Evolutionary conservation across 37 sponge, comb jelly and placozoan genomes (phyloP), one percentile per base, ranked within the genome.

Genomic region (Petrosia ficiformis): DNA sequence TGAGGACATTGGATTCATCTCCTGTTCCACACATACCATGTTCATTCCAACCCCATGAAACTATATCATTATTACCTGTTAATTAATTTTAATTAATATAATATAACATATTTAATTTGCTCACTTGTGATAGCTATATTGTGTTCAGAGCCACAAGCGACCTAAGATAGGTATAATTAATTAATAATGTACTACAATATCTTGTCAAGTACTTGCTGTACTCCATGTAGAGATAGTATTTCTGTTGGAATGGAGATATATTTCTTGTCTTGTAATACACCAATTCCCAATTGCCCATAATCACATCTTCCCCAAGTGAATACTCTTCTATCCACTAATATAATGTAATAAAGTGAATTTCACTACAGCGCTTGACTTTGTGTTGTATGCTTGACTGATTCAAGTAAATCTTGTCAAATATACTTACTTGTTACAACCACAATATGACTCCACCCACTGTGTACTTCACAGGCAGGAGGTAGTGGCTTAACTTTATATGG

Each of bases 21-120:
- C 86, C 91, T 71, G 81, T 81, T 2, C 82, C 91, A 81, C 91
- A 90, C 77, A 85, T 90, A 14, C 91, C 91, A 44, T 90, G 91
- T 58, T 90, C 91, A 68, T 90, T 90, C 91, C 91, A 90, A 3
- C 91, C 91, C 86, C 86, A 90, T 24, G 48, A 71, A 14, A 76
- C 19, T 3, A 85, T 63, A 38, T 65, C 41, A 1, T 72, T 36
- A 25, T 61, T 38, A 40, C 64, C 90, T 86, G 57, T 14, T 36
- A 26, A 72, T 21, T 1, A 14, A 63, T 16, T 25, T 2, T 48
- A 0, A 25, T 26, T 1, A 1, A 34, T 2, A 39, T 35, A 14
- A 31, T 21, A 67, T 3, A 41, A 38, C 41, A 39, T 60, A 19
- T 14, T 70, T 68, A 68, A 32, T 11, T 3, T 2, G 40, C 89